Conservation (phyloP, 2,888 invertebrate species). For the Onthophagus sagittarius region DNA sequence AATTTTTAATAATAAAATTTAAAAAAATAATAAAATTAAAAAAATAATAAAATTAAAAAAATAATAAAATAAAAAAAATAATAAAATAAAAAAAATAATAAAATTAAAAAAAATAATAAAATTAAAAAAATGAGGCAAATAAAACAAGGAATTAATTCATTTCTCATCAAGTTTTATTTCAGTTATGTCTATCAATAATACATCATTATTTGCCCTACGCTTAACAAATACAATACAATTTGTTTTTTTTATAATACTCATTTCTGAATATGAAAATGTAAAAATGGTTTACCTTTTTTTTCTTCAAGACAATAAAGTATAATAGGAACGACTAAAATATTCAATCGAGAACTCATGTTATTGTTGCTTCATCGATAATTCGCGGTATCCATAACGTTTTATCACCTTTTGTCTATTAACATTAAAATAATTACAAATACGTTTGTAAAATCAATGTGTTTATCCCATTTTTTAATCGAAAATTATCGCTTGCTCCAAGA, state of each 20-base stretch:
- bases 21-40: background rate
- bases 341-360: slow-evolving; percentile 2
- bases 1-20: no score
- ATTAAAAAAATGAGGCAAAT: background rate
- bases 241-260: slow-evolving; percentile 40
- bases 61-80: no score
- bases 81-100: no score
- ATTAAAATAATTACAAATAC: slow-evolving; percentile 32
- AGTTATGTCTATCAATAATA: slow-evolving; percentile 41
- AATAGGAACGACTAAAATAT: background rate
- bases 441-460: no score
- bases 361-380: slow-evolving; percentile 1
- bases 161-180: slow-evolving; percentile 31
- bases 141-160: background rate
- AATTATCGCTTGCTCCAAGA: background rate
- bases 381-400: slow-evolving; percentile 23
- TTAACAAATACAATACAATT: slow-evolving; percentile 45
- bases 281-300: slow-evolving; percentile 31
- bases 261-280: slow-evolving; percentile 44
- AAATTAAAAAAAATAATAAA: background rate
- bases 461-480: no score
- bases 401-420: slow-evolving; percentile 34
- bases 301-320: background rate
- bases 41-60: background rate
- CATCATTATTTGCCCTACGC: slow-evolving; percentile 46